Evolutionary conservation across 2,888 invertebrate genomes (phyloP).

Genomic region (Hirtodrosophila cameraria): DNA sequence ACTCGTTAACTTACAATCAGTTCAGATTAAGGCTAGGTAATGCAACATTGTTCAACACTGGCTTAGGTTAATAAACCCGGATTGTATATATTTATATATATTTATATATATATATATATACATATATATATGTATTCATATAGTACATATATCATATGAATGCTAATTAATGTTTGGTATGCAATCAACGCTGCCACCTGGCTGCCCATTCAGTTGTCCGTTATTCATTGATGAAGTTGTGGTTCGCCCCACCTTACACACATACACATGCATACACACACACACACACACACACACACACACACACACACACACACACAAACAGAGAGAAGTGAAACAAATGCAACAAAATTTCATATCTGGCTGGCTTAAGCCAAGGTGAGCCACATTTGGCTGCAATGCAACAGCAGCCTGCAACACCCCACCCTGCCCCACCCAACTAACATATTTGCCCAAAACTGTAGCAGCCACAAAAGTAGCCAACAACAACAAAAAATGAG

Average conservation of each 20-base stretch:
- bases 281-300: constrained; percentile 20
- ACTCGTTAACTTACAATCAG: neutral
- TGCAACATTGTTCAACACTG: constrained; percentile 15
- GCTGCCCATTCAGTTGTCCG: constrained; percentile 67
- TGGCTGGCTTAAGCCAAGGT: constrained; percentile 56
- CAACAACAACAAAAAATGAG: constrained; percentile 15
- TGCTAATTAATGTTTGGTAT: constrained; percentile 53
- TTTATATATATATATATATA: constrained; percentile 1
- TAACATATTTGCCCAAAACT: no score
- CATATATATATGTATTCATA: constrained; percentile 2
- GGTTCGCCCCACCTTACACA: constrained; percentile 41
- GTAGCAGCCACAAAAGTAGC: constrained; percentile 4
- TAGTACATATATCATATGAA: constrained; percentile 21
- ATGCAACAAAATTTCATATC: constrained; percentile 30
- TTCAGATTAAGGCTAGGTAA: constrained; percentile 4
- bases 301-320: constrained; percentile 17
- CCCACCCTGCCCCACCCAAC: constrained; percentile 21
- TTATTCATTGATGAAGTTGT: constrained; percentile 67
- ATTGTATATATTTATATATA: constrained; percentile 7
- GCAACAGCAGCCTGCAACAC: constrained; percentile 40
- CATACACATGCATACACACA: constrained; percentile 17
- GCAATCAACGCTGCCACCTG: constrained; percentile 54
- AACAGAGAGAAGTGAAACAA: constrained; percentile 13
- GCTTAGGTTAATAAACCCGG: constrained; percentile 35
- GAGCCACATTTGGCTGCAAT: constrained; percentile 64